Conservation (phyloP, 2,888 invertebrate species). For the Drosophila paranaensis region DNA sequence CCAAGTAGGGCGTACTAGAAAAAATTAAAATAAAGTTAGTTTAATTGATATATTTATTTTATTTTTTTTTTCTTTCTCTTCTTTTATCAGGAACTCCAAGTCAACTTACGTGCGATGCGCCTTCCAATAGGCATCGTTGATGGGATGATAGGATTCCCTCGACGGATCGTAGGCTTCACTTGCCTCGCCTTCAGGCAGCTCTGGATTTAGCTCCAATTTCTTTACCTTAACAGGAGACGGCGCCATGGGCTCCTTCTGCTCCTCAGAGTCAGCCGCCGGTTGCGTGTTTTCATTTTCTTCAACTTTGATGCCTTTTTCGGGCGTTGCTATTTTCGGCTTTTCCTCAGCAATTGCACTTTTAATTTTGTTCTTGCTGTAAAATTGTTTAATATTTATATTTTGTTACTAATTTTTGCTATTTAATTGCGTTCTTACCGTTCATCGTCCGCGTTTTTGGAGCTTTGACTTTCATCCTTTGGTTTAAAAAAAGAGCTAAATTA, state of each 20-base stretch:
- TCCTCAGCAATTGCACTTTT: neutral
- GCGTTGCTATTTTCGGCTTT: neutral
- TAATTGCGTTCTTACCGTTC: slow-evolving; percentile 24
- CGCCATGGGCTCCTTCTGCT: slow-evolving; percentile 1
- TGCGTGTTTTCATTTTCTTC: slow-evolving; percentile 8
- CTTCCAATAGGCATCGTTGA: slow-evolving; percentile 93
- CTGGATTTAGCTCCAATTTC: slow-evolving; percentile 30
- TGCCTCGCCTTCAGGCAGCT: slow-evolving; percentile 26
- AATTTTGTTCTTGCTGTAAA: neutral
- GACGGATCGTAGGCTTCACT: slow-evolving; percentile 89
- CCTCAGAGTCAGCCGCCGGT: neutral
- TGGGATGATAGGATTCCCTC: slow-evolving; percentile 91
- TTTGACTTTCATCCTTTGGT: slow-evolving; percentile 45
- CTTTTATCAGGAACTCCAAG: neutral
- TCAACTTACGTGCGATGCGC: slow-evolving; percentile 87
- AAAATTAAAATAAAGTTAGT: neutral
- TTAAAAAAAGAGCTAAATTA: slow-evolving; percentile 62
- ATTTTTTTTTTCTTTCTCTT: too few relatives aligned
- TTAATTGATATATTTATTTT: neutral
- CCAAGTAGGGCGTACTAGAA: slow-evolving; percentile 94
- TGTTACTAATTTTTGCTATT: neutral
- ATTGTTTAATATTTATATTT: neutral
- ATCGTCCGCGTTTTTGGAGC: slow-evolving; percentile 1
- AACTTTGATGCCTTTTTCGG: neutral
- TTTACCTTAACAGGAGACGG: slow-evolving; percentile 20